phyloP scores from a whole-genome alignment of 1,140 invertebrate genomes.

The Neelides sp. region DNA sequence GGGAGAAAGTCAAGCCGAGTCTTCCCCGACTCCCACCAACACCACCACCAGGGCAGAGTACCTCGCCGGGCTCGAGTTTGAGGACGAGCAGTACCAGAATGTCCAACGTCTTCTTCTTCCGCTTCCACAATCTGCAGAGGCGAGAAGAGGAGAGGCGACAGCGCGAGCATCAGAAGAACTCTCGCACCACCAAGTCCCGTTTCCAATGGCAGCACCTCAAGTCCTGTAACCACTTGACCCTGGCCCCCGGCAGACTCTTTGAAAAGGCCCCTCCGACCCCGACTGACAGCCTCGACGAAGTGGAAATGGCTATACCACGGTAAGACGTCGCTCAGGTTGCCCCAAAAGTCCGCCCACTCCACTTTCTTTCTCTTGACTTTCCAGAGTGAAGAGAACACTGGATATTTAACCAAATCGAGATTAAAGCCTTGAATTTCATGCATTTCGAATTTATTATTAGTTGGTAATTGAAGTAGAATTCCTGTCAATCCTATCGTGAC shows the following conservation, averaged over 20 bases:
- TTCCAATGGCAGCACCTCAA: conserved; percentile 31
- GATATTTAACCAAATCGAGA: too few relatives aligned
- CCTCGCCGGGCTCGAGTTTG: too few relatives aligned
- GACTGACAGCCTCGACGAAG: conserved; percentile 72
- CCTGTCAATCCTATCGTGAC: too few relatives aligned
- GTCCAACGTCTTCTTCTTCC: conserved; percentile 85
- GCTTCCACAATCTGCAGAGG: conserved; percentile 72
- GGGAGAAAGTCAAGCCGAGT: conserved; percentile 6
- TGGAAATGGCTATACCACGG: conserved; percentile 83
- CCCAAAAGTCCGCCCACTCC: too few relatives aligned
- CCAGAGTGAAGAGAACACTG: too few relatives aligned
- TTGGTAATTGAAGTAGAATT: too few relatives aligned
- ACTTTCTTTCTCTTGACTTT: too few relatives aligned
- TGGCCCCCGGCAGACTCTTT: conserved; percentile 63
- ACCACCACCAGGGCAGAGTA: too few relatives aligned
- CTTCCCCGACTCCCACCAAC: not conserved
- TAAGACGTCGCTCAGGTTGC: conserved; percentile 36
- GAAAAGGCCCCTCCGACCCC: conserved; percentile 68
- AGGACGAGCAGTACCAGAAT: conserved; percentile 39
- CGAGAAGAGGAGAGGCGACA: conserved; percentile 49
- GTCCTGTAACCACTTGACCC: conserved; percentile 38
- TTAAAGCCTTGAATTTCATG: too few relatives aligned
- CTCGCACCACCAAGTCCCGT: conserved; percentile 33
- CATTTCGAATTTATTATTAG: too few relatives aligned
- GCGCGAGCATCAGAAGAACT: conserved; percentile 38